phyloP scores from a whole-genome alignment of 2,797 vertebrate species.

The Sparidentex hasta region DNA sequence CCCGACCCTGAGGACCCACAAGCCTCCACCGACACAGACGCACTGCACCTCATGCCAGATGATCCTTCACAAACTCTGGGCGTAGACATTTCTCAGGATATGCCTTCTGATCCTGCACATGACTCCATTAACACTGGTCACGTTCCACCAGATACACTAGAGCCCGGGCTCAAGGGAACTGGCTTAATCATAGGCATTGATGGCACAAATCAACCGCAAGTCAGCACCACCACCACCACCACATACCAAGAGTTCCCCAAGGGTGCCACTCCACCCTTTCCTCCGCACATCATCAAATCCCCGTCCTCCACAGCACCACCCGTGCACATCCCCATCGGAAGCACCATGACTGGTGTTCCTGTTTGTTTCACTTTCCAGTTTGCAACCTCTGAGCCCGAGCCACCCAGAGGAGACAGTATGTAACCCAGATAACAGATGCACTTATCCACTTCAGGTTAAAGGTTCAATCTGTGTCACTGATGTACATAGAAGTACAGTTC shows the following conservation, averaged over 20 bases:
- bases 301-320: constrained; percentile 15
- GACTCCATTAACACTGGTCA: neutral
- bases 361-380: constrained; percentile 59
- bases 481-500: neutral
- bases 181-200: neutral
- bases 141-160: neutral
- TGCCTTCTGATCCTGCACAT: constrained; percentile 24
- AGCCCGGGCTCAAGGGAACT: neutral
- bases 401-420: constrained; percentile 66
- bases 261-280: constrained; percentile 35
- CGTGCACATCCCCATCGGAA: neutral
- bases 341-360: constrained; percentile 24
- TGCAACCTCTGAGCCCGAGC: constrained; percentile 8
- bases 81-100: constrained; percentile 23
- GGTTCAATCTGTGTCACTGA: neutral
- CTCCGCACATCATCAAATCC: constrained; percentile 23
- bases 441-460: neutral
- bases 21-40: constrained; percentile 29
- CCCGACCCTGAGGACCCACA: constrained; percentile 38
- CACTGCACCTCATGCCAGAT: constrained; percentile 19
- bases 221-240: constrained; percentile 2
- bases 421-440: constrained; percentile 20
- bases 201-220: constrained; percentile 23
- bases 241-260: constrained; percentile 25
- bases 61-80: constrained; percentile 41